phyloP scores from a whole-genome alignment of 2,797 vertebrate species.

The Buceros bicornis region DNA sequence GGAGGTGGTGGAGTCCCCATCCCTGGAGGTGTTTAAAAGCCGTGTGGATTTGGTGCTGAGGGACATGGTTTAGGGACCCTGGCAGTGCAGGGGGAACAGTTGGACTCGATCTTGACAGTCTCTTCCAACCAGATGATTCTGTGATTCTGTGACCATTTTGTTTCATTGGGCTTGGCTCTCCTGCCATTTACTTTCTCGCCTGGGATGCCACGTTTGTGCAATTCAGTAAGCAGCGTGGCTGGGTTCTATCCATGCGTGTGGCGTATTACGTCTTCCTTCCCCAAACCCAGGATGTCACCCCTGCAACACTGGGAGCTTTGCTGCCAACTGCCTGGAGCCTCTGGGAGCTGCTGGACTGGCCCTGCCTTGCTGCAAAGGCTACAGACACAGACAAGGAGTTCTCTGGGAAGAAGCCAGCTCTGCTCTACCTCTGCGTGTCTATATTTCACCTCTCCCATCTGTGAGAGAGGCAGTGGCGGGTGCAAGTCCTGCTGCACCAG shows the following conservation, averaged over 20 bases:
- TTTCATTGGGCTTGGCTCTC: background rate
- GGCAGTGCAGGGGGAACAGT: no score
- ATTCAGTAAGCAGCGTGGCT: background rate
- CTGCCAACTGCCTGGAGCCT: background rate
- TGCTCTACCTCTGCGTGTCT: background rate
- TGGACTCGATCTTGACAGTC: no score
- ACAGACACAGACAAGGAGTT: background rate
- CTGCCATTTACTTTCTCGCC: background rate
- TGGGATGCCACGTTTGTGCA: accelerated
- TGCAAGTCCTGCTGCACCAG: background rate
- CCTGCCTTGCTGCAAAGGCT: accelerated
- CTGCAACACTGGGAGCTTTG: background rate
- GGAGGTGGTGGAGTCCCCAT: no score
- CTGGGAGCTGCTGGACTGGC: background rate
- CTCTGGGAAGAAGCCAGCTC: background rate
- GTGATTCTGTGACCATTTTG: background rate
- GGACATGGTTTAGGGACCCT: no score
- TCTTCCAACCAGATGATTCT: no score
- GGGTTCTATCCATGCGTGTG: background rate
- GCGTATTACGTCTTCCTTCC: background rate
- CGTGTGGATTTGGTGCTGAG: no score
- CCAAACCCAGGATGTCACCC: no score
- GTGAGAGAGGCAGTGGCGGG: background rate
- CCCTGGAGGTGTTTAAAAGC: no score
- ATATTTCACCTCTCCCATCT: accelerated